Evolutionary conservation across 2,888 invertebrate species (phyloP), one percentile per base, ranked within the genome.

Genomic region (Chymomyza amoena): DNA sequence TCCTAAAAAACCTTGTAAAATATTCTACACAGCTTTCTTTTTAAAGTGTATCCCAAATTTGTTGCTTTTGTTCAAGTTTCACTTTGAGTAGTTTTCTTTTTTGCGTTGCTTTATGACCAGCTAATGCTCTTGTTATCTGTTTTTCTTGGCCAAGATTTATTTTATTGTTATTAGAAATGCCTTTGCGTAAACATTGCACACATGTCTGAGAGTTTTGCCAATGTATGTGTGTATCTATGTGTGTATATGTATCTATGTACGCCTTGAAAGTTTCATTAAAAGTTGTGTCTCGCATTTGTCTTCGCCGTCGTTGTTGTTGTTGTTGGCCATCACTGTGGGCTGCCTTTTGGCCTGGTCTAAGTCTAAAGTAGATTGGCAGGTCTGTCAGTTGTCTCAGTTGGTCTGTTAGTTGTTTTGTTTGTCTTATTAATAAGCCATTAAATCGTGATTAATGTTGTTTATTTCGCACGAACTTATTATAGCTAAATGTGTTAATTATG

Each of bases 401-500:
- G 39, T 45, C 39, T 13, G 39, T 45, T 28, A n/a, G 25, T 28
- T 70, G 69, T 50, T 80, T 73, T 82, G 80, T 78, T 81, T 82
- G 87, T 75, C 86, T 81, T 76, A 88, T 88, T 88, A 88, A 84
- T 77, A 73, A 76, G 70, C 80, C 77, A 88, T 85, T 88, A 82
- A 77, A 82, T 77, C 73, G 81, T 87, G 88, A 85, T 88, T 88
- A 84, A 88, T 88, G 88, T 69, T 84, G 88, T 87, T 88, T 88
- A 84, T 79, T 88, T 81, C 87, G 72, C 78, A 72, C 67, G 76
- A 88, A 87, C 79, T 87, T 87, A 88, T 84, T 88, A 88, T 18
- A 25, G 83, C 83, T 75, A 87, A 87, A 84, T 84, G 84, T 87
- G 87, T 88, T 88, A 88, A 88, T 87, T 88, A 88, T 88, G 77